Conservation (phyloP, 1,140 invertebrate genomes). For the Dreissena polymorpha region DNA sequence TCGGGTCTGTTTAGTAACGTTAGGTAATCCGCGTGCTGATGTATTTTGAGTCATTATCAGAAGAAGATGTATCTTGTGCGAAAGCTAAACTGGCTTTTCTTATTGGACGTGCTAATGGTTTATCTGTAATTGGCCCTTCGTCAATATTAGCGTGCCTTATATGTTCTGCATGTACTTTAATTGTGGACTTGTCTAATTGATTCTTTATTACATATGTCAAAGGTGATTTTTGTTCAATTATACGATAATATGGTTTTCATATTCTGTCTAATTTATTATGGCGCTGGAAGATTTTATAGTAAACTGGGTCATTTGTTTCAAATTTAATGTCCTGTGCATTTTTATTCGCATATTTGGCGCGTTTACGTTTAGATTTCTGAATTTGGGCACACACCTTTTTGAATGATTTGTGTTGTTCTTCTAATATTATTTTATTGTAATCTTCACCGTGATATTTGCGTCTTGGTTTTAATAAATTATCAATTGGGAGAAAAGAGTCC, state of each 20-base stretch:
- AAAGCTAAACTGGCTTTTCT: too few relatives aligned
- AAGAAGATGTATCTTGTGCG: too few relatives aligned
- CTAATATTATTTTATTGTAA: too few relatives aligned
- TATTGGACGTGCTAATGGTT: too few relatives aligned
- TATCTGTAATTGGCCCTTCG: not conserved
- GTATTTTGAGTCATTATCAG: too few relatives aligned
- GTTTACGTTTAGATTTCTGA: not conserved
- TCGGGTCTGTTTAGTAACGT: too few relatives aligned
- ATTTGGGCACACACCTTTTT: not conserved
- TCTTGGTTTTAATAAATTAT: too few relatives aligned
- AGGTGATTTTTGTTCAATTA: slow-evolving; percentile 4
- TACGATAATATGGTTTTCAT: slow-evolving; percentile 5
- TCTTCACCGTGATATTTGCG: too few relatives aligned
- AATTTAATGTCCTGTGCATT: not conserved
- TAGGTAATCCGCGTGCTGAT: too few relatives aligned
- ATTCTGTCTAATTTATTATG: not conserved
- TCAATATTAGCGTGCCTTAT: not conserved
- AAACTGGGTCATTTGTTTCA: not conserved
- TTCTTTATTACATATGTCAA: not conserved
- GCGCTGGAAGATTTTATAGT: not conserved
- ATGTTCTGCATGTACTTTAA: not conserved
- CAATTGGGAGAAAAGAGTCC: too few relatives aligned
- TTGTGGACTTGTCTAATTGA: not conserved
- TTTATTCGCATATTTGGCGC: not conserved
- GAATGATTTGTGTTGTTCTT: too few relatives aligned